Percentiles rank a stretch among this genome's conserved stretches.
Conservation (phyloP, 2,797 vertebrate genomes). For the Acanthiza pusilla region DNA sequence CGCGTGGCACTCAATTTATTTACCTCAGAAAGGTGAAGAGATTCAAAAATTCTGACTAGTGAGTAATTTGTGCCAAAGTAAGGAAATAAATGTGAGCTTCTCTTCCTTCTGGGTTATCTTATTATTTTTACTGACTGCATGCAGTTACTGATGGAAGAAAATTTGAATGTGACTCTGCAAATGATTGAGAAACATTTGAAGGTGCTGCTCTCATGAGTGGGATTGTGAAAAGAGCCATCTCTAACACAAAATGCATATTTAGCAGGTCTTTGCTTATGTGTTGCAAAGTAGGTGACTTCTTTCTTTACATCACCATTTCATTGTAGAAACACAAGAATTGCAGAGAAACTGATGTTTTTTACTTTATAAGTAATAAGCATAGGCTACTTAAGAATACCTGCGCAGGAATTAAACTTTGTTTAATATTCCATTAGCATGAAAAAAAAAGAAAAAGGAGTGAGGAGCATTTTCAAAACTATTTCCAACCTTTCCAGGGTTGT, state of each 20-base stretch:
- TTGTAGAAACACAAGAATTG: not conserved
- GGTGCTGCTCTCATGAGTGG: not conserved
- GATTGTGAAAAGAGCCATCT: not conserved
- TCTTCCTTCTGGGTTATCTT: constrained; percentile 26
- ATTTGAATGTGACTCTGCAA: not conserved
- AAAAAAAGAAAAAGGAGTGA: not conserved
- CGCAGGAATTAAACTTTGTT: not conserved
- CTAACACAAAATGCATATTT: not conserved
- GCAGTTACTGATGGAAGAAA: not conserved
- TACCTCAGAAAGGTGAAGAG: constrained; percentile 43
- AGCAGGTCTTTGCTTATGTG: not conserved
- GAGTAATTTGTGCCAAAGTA: constrained; percentile 27
- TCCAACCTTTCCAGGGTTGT: not conserved
- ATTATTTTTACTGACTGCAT: not conserved
- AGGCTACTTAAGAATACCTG: not conserved
- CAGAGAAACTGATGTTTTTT: not conserved
- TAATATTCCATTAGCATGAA: not conserved
- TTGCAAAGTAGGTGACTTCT: not conserved
- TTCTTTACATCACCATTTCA: not conserved
- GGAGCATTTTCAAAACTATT: not conserved
- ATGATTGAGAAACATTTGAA: not conserved
- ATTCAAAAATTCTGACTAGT: constrained; percentile 34
- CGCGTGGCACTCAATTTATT: constrained; percentile 6
- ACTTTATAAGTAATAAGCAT: not conserved
- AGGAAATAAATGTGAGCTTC: constrained; percentile 23